phyloP scores from a whole-genome alignment of 2,113 vertebrate species.

The Apteryx owenii region DNA sequence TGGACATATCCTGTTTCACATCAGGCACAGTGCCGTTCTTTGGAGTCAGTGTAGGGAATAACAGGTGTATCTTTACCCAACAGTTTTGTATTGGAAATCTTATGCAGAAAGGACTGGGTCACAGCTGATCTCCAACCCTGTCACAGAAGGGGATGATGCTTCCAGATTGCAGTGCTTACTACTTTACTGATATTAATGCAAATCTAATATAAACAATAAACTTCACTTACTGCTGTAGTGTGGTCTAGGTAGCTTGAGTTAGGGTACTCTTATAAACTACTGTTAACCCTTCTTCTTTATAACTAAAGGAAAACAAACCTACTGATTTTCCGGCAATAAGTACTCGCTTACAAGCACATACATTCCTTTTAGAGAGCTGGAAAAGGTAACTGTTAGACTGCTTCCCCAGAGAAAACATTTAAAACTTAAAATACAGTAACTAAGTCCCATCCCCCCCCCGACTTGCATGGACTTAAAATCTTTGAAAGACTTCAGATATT shows the following conservation, averaged over 20 bases:
- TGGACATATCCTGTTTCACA: accelerated
- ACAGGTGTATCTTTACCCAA: neutral
- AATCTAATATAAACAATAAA: neutral
- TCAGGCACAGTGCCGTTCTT: accelerated
- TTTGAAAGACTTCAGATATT: no score
- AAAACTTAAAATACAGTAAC: neutral
- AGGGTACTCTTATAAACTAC: no score
- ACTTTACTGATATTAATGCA: accelerated
- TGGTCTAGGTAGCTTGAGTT: neutral
- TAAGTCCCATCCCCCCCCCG: neutral
- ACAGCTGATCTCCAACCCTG: neutral
- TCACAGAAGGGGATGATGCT: accelerated
- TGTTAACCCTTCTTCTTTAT: neutral
- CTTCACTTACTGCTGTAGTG: neutral
- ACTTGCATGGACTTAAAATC: neutral
- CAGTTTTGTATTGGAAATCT: neutral
- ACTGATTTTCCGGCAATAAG: neutral
- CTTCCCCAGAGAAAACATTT: neutral
- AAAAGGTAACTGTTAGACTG: neutral
- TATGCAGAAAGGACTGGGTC: neutral
- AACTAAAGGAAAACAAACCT: neutral
- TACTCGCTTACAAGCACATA: accelerated
- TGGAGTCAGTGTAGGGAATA: neutral
- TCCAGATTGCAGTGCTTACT: neutral
- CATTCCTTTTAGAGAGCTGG: neutral